Base-by-base conservation (phyloP, 2,888 invertebrate species). In the Aporophyla nigra region DNA sequence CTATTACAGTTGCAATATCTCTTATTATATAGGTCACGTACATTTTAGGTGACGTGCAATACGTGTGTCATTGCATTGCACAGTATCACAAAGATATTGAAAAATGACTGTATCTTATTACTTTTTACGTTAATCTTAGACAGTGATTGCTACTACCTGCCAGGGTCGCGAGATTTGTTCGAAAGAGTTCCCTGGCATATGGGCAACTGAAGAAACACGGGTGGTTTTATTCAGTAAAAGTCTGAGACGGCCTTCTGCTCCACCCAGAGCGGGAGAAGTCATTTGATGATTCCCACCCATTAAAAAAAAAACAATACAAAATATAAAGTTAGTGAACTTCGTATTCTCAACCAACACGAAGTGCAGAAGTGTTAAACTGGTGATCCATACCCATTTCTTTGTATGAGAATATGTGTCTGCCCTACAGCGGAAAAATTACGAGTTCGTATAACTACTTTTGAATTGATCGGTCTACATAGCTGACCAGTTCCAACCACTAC, bases 11-110 rank as follows among this genome's bases (percentile, higher is more conserved):
- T 33, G 49, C 69, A 58, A 43, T 43, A 43, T 59, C 40, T 69
- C 14, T 1, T 33, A 6, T 19, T 21, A 24, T 5, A 19, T 53
- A n/a, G 7, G 54, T 56, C 73, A 80, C 76, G 73, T 80, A 49
- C 27, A 5, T 7, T 1, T 7, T n/a, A n/a, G n/a, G 40, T n/a
- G 61, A 43, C 49, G n/a, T 49, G 40, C 40, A 5, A 51, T 54
- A 54, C 27, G 14, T 61, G 53, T 61, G 53, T 19, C 71, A 19
- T 21, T 24, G 6, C 53, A 24, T 21, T 71, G 46, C 76, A 46
- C 14, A 43, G 10, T n/a, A 6, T 19, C 46, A 53, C 21, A n/a
- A 4, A 5, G 24, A 40, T 71, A 54, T 54, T 53, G 27, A 80
- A 66, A 49, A 53, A 14, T 62, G 14, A n/a, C 49, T 54, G 3